Conservation (phyloP, 2,888 invertebrate species). For the Amblyjoppa proteus region DNA sequence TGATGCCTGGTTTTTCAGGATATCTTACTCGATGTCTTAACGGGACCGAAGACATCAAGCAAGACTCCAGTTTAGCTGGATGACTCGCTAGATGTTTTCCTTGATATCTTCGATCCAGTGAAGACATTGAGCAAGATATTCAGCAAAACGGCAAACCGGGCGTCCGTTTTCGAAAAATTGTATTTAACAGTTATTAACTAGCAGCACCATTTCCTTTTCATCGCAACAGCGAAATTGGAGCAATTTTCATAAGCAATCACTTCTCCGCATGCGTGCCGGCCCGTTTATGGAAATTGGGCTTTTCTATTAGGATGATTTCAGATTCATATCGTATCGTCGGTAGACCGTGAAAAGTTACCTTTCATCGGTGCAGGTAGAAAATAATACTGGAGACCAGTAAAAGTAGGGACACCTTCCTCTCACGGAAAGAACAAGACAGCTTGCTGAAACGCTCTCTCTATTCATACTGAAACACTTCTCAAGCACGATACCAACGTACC, state of each 20-base stretch:
- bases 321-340: not conserved
- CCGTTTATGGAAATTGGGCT: not conserved
- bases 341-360: slow-evolving; percentile 11
- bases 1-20: not conserved
- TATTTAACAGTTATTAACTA: no score
- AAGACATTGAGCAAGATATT: no score
- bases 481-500: slow-evolving; percentile 24
- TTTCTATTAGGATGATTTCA: slow-evolving; percentile 1
- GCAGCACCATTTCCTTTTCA: no score
- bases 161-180: no score
- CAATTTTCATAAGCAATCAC: not conserved
- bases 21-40: not conserved
- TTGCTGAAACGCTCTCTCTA: slow-evolving; percentile 34
- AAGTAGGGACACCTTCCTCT: slow-evolving; percentile 1
- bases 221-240: no score
- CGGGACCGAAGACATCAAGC: no score
- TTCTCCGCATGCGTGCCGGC: not conserved
- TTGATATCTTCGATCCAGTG: no score
- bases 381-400: not conserved
- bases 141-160: no score
- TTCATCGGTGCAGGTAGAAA: not conserved
- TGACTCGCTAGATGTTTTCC: no score
- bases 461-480: slow-evolving; percentile 38
- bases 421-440: slow-evolving; percentile 26
- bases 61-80: no score